phyloP scores from a whole-genome alignment of 2,113 vertebrate species.

The Microtus montanus region DNA sequence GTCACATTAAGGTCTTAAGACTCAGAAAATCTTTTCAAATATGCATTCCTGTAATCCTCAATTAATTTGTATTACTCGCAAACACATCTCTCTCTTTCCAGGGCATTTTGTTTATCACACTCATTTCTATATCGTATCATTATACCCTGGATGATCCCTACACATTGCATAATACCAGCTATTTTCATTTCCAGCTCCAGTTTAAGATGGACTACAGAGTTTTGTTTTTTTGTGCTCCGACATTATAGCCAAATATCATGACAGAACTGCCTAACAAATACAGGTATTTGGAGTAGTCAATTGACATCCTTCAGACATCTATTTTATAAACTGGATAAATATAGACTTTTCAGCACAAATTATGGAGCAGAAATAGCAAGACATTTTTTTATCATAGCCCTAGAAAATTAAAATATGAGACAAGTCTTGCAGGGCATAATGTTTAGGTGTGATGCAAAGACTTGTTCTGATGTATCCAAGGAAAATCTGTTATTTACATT shows the following conservation, averaged over 20 bases:
- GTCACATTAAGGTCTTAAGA: neutral
- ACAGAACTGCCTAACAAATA: neutral
- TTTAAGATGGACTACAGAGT: neutral
- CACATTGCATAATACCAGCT: neutral
- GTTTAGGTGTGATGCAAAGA: neutral
- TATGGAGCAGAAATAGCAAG: neutral
- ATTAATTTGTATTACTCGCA: neutral
- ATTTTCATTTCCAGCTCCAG: neutral
- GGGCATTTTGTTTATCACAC: neutral
- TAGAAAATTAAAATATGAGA: neutral
- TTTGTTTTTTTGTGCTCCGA: neutral
- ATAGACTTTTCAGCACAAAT: neutral
- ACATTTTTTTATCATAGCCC: neutral
- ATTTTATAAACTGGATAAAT: neutral
- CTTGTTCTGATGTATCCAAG: accelerated
- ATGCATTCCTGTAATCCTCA: neutral
- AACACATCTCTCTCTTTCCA: neutral
- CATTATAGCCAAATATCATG: neutral
- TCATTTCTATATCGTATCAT: neutral
- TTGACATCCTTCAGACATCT: neutral
- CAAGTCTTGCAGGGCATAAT: accelerated
- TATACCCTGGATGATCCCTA: neutral
- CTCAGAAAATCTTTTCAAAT: neutral
- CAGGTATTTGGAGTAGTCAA: neutral
- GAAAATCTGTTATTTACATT: neutral